A percentile compares a stretch with the other conserved stretches of the same genome.
Evolutionary conservation across 2,888 invertebrate genomes (phyloP).

Genomic region (Caenorhabditis auriculariae): DNA sequence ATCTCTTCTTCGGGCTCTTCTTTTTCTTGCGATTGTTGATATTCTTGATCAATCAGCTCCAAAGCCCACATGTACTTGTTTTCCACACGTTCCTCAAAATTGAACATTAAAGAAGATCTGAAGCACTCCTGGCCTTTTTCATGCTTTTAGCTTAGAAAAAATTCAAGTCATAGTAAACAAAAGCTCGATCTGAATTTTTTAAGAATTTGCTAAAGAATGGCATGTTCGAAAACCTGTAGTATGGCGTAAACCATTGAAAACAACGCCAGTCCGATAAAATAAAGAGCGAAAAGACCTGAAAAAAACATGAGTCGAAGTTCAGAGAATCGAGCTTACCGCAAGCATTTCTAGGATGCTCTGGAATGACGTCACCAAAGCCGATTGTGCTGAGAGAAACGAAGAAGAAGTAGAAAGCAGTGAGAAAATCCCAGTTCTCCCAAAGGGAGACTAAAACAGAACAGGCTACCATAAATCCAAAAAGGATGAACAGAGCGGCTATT

Average conservation of each 20-base stretch:
- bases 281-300: constrained; percentile 52
- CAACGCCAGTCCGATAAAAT: constrained; percentile 54
- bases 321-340: constrained; percentile 28
- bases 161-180: background rate
- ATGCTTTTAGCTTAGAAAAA: background rate
- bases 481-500: constrained; percentile 29
- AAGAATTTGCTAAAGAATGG: background rate
- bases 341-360: constrained; percentile 53
- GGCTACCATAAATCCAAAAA: constrained; percentile 48
- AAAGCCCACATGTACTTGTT: constrained; percentile 56
- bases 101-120: background rate
- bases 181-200: constrained; percentile 3
- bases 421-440: constrained; percentile 59
- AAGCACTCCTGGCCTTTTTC: background rate
- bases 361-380: constrained; percentile 58
- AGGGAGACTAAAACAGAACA: constrained; percentile 52
- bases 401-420: constrained; percentile 58
- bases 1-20: constrained; percentile 19
- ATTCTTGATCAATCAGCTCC: constrained; percentile 53
- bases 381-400: constrained; percentile 58
- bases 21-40: constrained; percentile 27
- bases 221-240: constrained; percentile 36
- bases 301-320: constrained; percentile 1
- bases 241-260: constrained; percentile 58
- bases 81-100: constrained; percentile 43